phyloP scores from a whole-genome alignment of 37 sponge, comb jelly and placozoan species.

The Halichondria panicea region DNA sequence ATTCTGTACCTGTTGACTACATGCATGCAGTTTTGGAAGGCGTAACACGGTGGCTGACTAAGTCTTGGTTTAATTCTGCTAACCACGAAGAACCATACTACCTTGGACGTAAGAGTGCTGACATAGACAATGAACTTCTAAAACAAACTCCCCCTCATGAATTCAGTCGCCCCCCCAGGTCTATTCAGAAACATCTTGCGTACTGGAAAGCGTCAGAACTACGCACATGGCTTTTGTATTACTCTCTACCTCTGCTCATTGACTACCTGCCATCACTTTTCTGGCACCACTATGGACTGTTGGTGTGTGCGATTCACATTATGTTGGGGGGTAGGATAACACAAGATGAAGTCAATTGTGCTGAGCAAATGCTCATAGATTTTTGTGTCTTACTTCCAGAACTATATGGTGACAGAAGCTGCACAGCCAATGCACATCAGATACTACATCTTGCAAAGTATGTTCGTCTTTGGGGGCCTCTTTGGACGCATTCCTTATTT shows the following conservation, averaged over 20 bases:
- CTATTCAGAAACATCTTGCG: conserved; percentile 1
- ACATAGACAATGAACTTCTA: conserved; percentile 6
- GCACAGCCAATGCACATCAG: conserved; percentile 36
- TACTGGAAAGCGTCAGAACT: conserved; percentile 32
- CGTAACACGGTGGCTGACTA: background rate
- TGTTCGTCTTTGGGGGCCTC: conserved; percentile 39
- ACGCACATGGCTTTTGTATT: conserved; percentile 14
- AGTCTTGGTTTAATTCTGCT: conserved; percentile 20
- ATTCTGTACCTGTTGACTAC: conserved; percentile 19
- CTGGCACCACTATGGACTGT: conserved; percentile 35
- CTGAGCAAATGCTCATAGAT: conserved; percentile 31
- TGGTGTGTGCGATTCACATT: conserved; percentile 46
- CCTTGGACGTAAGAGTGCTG: conserved; percentile 8
- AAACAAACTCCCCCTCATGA: conserved; percentile 12
- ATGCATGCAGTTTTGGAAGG: conserved; percentile 33
- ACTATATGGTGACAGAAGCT: conserved; percentile 30
- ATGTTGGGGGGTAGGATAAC: conserved; percentile 8
- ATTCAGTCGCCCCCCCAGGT: conserved; percentile 8
- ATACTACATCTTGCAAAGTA: conserved; percentile 23
- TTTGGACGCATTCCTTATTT: conserved; percentile 48
- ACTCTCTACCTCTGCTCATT: conserved; percentile 19
- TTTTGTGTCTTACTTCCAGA: conserved; percentile 33
- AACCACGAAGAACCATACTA: conserved; percentile 24
- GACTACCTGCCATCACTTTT: conserved; percentile 6
- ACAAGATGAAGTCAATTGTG: conserved; percentile 14